Evolutionary conservation across 2,113 vertebrate genomes (phyloP), one percentile per base, ranked within the genome.

Genomic region (Scopus umbretta): DNA sequence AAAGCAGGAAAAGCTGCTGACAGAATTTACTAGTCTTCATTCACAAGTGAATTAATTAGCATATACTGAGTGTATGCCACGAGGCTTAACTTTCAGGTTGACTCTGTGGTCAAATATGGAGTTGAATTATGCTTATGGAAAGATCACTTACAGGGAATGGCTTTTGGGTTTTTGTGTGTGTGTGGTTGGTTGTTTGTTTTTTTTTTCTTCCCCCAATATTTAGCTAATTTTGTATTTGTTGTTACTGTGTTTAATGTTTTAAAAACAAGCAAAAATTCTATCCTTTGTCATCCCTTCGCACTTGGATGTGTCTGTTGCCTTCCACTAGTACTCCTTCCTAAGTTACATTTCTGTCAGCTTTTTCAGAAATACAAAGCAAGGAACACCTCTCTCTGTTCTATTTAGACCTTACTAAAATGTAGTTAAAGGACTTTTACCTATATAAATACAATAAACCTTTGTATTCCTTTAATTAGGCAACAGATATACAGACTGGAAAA

Each of bases 401-500:
- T 56, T 92, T 88, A 52, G 72, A 40, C 16, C 21, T 53, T 96
- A 84, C 49, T 62, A 18, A 56, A 88, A 18, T 62, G 47, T 58
- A 65, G 34, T 56, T 52, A 14, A 92, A 22, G 40, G 73, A 56
- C 65, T 92, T 59, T 72, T 83, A 61, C 29, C 13, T 70, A 5
- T 88, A 40, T 67, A 75, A 94, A 74, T 94, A 34, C 16, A 18
- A 80, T 94, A 78, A 88, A 87, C 13, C 16, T 96, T 52, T 95
- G 21, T 58, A 34, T 96, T 96, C 92, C 93, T 87, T 96, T 84
- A 97, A 98, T 97, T 98, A 99, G 99, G 97, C 99, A 99, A 96
- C 98, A 98, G 36, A 93, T 99, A 29, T 87, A 98, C 93, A 98
- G 92, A 68, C 96, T 99, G 97, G 99, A 99, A 98, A 96, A 95